phyloP scores from a whole-genome alignment of 2,113 vertebrate genomes.

The Haplochromis burtoni region DNA sequence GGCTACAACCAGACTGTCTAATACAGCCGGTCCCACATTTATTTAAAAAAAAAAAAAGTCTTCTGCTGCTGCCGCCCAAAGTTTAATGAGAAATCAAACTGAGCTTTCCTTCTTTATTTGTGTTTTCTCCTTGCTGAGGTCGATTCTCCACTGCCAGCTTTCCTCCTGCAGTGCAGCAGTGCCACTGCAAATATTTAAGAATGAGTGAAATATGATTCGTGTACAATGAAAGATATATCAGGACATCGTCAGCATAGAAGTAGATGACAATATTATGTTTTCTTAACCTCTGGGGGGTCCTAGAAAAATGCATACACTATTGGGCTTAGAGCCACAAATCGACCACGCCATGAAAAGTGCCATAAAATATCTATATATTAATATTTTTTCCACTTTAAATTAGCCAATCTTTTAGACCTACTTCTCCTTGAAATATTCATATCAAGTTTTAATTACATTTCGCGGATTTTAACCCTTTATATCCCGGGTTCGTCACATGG shows the following conservation, averaged over 20 bases:
- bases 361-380: too few species aligned
- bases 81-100: background rate
- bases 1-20: accelerated
- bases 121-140: accelerated
- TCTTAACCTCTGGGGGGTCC: too few species aligned
- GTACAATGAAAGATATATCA: accelerated
- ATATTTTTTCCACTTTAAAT: too few species aligned
- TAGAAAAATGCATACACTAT: too few species aligned
- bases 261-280: background rate
- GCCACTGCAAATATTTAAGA: background rate
- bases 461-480: too few species aligned
- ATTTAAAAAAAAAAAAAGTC: accelerated
- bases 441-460: too few species aligned
- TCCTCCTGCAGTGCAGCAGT: background rate
- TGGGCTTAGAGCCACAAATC: too few species aligned
- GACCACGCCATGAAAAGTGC: too few species aligned
- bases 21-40: background rate
- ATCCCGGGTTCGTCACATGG: too few species aligned
- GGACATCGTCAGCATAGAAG: background rate
- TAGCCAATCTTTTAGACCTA: too few species aligned
- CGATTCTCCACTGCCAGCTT: accelerated
- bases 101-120: background rate
- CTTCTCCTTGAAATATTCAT: too few species aligned
- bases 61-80: background rate
- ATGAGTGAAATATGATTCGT: background rate